These are phyloP conservation scores for Leucopsar rothschildi DNA, from an alignment of 2,113 vertebrate genomes.

Conservation along the genomic window DNA sequence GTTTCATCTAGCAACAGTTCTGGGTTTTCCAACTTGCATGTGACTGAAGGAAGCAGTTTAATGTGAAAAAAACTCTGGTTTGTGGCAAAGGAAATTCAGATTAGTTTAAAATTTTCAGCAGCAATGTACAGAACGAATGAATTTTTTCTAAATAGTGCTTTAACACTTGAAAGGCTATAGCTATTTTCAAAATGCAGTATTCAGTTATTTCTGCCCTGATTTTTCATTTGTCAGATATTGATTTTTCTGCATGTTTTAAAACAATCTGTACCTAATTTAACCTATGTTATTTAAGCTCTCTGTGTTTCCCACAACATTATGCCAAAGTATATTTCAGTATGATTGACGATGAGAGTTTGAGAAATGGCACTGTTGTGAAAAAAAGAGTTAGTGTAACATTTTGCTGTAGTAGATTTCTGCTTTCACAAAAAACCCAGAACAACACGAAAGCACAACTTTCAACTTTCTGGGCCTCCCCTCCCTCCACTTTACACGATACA, in stretches of 20 bases:
- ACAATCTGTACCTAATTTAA: constrained; percentile 46
- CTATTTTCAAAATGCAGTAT: background rate
- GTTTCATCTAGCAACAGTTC: constrained; percentile 13
- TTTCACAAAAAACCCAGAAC: background rate
- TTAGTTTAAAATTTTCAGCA: background rate
- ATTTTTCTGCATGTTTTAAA: constrained; percentile 23
- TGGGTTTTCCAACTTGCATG: constrained; percentile 26
- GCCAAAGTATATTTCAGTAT: constrained; percentile 6
- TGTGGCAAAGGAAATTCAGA: background rate
- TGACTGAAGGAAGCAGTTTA: background rate
- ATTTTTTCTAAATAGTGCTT: background rate
- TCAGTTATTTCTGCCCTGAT: background rate
- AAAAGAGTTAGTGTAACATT: background rate
- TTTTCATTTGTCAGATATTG: constrained; percentile 5
- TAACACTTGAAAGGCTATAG: background rate
- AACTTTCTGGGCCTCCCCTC: background rate
- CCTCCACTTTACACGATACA: background rate
- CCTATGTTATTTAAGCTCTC: constrained; percentile 21
- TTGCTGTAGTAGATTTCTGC: background rate
- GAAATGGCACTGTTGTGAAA: background rate
- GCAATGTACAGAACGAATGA: background rate
- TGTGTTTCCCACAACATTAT: constrained; percentile 14
- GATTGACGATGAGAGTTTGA: background rate
- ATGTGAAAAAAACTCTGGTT: rapidly evolving
- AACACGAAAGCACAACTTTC: background rate